Percentiles rank a stretch among this genome's conserved stretches.
Conservation (phyloP, 2,888 invertebrate genomes). For the Alviniconcha strummeri region DNA sequence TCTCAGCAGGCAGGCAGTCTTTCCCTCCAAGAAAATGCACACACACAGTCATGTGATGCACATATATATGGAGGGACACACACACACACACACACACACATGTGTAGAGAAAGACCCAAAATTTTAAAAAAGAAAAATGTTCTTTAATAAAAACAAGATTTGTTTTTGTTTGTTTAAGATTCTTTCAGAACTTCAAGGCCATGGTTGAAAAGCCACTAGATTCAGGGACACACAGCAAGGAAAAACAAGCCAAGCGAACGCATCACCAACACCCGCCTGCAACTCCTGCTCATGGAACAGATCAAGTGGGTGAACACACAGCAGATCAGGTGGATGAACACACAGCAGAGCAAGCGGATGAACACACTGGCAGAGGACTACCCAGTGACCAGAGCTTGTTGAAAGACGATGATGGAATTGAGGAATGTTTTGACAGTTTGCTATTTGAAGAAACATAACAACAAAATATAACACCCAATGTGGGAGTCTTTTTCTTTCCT, state of each 20-base stretch:
- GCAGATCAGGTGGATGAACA: no score
- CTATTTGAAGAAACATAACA: slow-evolving; percentile 24
- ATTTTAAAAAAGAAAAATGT: not conserved
- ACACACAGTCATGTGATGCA: no score
- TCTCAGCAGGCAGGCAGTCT: no score
- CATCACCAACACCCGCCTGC: no score
- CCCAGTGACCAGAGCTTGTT: not conserved
- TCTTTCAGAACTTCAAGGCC: slow-evolving; percentile 37
- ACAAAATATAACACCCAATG: no score
- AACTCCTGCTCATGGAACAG: no score
- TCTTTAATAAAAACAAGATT: not conserved
- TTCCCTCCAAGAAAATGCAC: no score
- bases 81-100: not conserved
- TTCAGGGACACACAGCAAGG: not conserved
- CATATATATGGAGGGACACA: not conserved
- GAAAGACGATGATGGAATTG: slow-evolving; percentile 8
- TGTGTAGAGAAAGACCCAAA: not conserved
- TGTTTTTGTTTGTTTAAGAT: slow-evolving; percentile 31
- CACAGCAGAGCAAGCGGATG: not conserved
- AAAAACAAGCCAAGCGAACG: not conserved
- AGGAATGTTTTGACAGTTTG: slow-evolving; percentile 20
- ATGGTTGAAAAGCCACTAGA: slow-evolving; percentile 21
- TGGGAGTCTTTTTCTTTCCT: no score
- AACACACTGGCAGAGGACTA: no score
- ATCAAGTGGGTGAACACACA: no score